Base-by-base conservation (phyloP, 1,140 invertebrate genomes). In the Drosophila micromelanica region DNA sequence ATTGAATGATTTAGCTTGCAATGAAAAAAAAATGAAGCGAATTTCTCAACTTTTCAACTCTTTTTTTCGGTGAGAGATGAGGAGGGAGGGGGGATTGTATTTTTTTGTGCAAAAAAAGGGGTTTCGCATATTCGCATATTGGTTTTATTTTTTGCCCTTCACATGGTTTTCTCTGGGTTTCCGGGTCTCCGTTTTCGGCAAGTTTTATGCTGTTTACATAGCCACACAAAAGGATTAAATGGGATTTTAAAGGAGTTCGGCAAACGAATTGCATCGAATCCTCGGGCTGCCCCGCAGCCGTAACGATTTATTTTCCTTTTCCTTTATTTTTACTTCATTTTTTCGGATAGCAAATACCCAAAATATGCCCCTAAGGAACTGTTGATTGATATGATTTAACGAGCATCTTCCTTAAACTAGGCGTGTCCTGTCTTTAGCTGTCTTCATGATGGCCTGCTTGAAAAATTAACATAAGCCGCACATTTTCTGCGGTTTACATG, bases 161-260 rank as follows among this genome's bases (percentile, higher is more conserved):
- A 35, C 40, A 23, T 72, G 56, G 45, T 42, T 65, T 73, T 67
- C 70, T 67, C 46, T 46, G 40, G 45, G 42, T 38, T 72, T 72
- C 45, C 17, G 30, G 38, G 13, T 62, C 43, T 55, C 42, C 17
- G 52, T 56, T 62, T 40, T 61, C 59, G 51, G 35, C 56, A 76
- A 84, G 73, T 70, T 86, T 80, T 84, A 32, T 46, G 82, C 71
- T 86, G 81, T 86, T 87, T 86, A 87, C 78, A 87, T 76, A 86
- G 82, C 82, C 84, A 49, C 75, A 86, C 81, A 86, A 87, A 87
- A 68, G 82, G 81, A 86, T 86, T 86, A 86, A 86, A 87, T 87
- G 82, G 56, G 75, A 68, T 84, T 82, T 82, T 78, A 64, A 82
- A 77, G 60, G 64, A 81, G 56, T 71, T 63, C 49, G 52, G 51